Conservation (phyloP, 2,797 vertebrate genomes). For the Pyrocephalus nanus region DNA sequence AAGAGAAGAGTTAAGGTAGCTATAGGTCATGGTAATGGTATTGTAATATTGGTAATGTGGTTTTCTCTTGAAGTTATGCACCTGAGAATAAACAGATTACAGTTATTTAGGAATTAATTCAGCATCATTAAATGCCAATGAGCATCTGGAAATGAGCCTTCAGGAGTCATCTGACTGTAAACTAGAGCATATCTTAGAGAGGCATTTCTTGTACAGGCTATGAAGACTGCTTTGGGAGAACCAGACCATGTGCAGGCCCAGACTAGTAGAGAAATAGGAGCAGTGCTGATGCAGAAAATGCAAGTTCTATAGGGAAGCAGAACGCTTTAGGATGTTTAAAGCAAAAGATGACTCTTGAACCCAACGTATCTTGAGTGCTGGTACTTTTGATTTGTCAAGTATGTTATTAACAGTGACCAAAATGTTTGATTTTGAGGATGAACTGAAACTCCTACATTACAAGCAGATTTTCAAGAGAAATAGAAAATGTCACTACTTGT, state of each 20-base stretch:
- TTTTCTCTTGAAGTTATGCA: not conserved
- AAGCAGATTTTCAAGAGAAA: not conserved
- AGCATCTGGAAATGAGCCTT: not conserved
- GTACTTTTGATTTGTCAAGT: not conserved
- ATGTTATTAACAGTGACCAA: not conserved
- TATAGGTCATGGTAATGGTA: not conserved
- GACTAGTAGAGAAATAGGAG: not conserved
- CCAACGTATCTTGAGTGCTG: not conserved
- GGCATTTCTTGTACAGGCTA: not conserved
- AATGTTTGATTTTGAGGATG: not conserved
- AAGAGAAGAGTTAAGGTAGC: not conserved
- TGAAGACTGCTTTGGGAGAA: not conserved
- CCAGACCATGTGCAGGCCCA: not conserved
- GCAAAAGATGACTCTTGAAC: not conserved
- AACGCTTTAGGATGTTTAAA: not conserved
- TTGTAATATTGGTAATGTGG: not conserved
- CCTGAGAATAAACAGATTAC: constrained; percentile 6
- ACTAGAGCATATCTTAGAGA: not conserved
- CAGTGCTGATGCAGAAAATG: not conserved
- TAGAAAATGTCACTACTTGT: not conserved
- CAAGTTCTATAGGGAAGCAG: not conserved
- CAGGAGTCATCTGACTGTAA: not conserved
- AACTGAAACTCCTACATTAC: not conserved
- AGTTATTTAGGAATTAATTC: not conserved
- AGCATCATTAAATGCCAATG: not conserved